phyloP scores from a whole-genome alignment of 1,140 invertebrate genomes.

The Dufourea novaeangliae region DNA sequence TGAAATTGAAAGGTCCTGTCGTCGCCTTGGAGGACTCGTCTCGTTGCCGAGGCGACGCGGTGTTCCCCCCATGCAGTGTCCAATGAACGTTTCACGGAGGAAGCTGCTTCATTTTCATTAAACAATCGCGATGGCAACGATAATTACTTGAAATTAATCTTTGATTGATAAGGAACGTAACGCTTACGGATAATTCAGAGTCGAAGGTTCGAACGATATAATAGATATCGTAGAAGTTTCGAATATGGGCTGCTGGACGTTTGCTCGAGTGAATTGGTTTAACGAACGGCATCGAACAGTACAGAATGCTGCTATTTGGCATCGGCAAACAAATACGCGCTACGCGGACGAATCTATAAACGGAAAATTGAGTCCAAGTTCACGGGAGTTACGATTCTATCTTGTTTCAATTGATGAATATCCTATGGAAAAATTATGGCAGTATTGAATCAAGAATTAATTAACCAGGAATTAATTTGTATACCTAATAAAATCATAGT shows the following conservation, averaged over 20 bases:
- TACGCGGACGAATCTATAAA: background rate
- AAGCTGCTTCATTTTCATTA: no score
- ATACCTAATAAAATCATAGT: no score
- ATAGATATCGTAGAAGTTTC: background rate
- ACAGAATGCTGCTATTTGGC: slow-evolving; percentile 6
- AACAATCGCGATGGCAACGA: no score
- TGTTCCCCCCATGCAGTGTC: no score
- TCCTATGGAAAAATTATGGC: no score
- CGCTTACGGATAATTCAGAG: background rate
- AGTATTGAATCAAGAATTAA: no score
- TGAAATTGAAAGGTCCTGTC: slow-evolving; percentile 40
- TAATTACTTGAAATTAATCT: no score
- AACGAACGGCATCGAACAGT: slow-evolving; percentile 7
- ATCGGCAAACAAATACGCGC: slow-evolving; percentile 3
- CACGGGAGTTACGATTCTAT: background rate
- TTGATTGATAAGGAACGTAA: no score
- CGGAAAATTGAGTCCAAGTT: background rate
- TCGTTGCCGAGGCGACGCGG: background rate
- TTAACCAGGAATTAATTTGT: no score
- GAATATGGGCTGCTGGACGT: background rate
- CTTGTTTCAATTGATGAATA: no score
- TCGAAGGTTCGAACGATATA: no score
- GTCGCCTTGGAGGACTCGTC: slow-evolving; percentile 6
- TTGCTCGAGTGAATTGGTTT: slow-evolving; percentile 12
- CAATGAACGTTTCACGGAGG: no score